Evolutionary conservation across 2,888 invertebrate species (phyloP), one percentile per base, ranked within the genome.

Genomic region (Tuberolachnus salignus): DNA sequence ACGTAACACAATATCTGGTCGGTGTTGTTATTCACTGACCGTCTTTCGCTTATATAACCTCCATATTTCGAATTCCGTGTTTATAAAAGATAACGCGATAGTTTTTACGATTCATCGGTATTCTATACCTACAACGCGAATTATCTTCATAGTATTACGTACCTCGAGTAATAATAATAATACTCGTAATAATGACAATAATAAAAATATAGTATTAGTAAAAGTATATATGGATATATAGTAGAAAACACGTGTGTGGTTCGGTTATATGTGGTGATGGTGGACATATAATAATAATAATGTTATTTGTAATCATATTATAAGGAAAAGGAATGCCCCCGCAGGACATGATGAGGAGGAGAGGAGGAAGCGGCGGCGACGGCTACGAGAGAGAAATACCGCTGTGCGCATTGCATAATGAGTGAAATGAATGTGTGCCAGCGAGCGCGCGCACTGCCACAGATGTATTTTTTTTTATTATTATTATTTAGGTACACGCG

Each of bases 371-470:
- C 34, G 34, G 6, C 6, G 34, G 34, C 6, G 21, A 53, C 26
- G 64, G 26, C 16, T 44, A n/a, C 19, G 14, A 44, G 66, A 75
- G 66, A 78, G 78, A 78, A 78, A 69, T 78, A 69, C 59, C 59
- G 78, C 69, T 13, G 59, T 49, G 49, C 46, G 51, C 16, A 55
- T 78, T 78, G 69, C 78, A 69, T 78, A 78, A 78, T 69, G 78
- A 78, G 78, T 67, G 67, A 78, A 78, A 67, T 51, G 66, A 78
- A 78, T 78, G 78, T 78, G 55, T 78, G 59, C 78, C 78, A 67
- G 67, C 23, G 23, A 67, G 55, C 75, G 14, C 16, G 57, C 67
- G 19, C n/a, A n/a, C n/a, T n/a, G n/a, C 66, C 21, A 49, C 78
- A 78, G 78, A 78, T 78, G 78, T 57, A 51, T 69, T 46, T 59